These are phyloP conservation scores for Etia nguti DNA, from an alignment of 2,113 vertebrate species.

Conservation along the genomic window DNA sequence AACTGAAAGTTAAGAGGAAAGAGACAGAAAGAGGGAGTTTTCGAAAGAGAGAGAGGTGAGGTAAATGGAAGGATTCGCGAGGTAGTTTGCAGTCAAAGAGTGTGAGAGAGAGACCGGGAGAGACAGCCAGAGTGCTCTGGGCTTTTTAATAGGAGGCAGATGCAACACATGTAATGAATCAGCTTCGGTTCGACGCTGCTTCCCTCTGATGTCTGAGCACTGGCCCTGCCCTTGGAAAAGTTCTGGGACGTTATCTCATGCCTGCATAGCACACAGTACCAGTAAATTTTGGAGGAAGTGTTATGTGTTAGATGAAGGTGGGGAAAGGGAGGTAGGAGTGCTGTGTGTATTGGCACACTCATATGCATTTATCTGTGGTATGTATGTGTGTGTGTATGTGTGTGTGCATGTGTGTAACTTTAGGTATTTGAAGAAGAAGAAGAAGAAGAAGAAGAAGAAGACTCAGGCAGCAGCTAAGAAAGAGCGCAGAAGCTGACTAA, in stretches of 20 bases:
- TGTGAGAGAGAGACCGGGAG: constrained; percentile 43
- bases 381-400: background rate
- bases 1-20: background rate
- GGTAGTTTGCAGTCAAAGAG: constrained; percentile 49
- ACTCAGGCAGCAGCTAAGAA: background rate
- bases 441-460: background rate
- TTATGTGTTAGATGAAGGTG: constrained; percentile 40
- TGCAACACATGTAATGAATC: constrained; percentile 80
- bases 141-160: constrained; percentile 81
- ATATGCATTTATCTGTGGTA: background rate
- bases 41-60: background rate
- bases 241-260: constrained; percentile 78
- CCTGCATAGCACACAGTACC: constrained; percentile 63
- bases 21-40: constrained; percentile 13
- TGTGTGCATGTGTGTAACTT: background rate
- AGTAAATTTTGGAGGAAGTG: constrained; percentile 55
- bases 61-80: constrained; percentile 28
- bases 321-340: background rate
- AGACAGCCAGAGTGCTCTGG: constrained; percentile 70
- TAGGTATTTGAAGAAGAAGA: background rate
- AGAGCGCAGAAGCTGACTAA: background rate
- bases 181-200: constrained; percentile 70
- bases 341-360: background rate
- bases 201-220: constrained; percentile 81
- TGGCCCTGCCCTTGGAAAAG: constrained; percentile 79